Percentiles rank a stretch among this genome's conserved stretches.
phyloP scores from a whole-genome alignment of 1,140 invertebrate genomes.

The Sycobia sp. region DNA sequence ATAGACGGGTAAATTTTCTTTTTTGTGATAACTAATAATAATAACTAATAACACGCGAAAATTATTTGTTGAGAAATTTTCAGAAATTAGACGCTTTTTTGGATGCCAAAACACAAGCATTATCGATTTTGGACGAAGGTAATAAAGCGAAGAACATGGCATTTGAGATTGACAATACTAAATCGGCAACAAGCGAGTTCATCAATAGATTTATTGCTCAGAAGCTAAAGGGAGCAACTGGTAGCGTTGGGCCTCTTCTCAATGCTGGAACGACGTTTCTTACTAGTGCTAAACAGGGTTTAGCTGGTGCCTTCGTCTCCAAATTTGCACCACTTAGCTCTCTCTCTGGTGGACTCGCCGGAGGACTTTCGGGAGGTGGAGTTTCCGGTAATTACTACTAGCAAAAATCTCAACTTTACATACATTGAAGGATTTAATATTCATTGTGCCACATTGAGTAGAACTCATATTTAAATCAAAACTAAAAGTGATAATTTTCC shows the following conservation, averaged over 20 bases:
- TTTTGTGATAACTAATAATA: too few relatives aligned
- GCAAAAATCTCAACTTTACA: too few relatives aligned
- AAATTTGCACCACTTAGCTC: conserved; percentile 56
- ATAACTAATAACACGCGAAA: too few relatives aligned
- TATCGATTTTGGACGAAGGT: conserved; percentile 69
- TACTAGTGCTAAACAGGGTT: conserved; percentile 42
- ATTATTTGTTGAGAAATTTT: too few relatives aligned
- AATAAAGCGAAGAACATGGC: conserved; percentile 76
- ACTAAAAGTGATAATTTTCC: too few relatives aligned
- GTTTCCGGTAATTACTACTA: too few relatives aligned
- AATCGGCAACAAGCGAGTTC: conserved; percentile 53
- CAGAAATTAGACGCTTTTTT: conserved; percentile 79
- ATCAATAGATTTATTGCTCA: conserved; percentile 46
- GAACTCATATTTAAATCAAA: too few relatives aligned
- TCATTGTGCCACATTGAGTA: too few relatives aligned
- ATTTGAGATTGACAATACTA: conserved; percentile 67
- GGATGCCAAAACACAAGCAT: conserved; percentile 74
- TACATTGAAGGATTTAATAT: too few relatives aligned
- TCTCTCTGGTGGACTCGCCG: conserved; percentile 44
- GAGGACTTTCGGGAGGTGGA: conserved; percentile 41
- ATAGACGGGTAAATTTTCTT: too few relatives aligned
- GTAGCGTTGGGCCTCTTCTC: conserved; percentile 51
- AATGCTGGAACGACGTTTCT: conserved; percentile 54
- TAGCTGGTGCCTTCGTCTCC: conserved; percentile 45
- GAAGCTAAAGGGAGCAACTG: conserved; percentile 48